These are phyloP conservation scores for Chitala chitala DNA, from an alignment of 2,113 vertebrate species.

Conservation along the genomic window DNA sequence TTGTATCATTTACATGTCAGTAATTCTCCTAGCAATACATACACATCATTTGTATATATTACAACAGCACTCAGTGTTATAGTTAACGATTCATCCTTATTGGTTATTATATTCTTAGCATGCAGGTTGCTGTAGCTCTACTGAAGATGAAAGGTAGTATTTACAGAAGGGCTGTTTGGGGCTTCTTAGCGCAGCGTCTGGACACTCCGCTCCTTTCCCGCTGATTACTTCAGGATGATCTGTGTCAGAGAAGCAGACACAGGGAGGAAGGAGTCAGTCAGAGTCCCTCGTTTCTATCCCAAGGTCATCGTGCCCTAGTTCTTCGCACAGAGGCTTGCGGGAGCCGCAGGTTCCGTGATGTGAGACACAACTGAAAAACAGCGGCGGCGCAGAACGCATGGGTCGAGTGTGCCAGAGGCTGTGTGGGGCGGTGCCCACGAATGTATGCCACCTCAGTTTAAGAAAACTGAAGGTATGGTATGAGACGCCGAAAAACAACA, in stretches of 20 bases:
- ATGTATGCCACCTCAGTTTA: too few relatives aligned
- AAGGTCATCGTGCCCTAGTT: background rate
- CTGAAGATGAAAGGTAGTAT: conserved; percentile 88
- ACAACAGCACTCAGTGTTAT: conserved; percentile 54
- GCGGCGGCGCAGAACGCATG: background rate
- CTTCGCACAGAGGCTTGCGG: too few relatives aligned
- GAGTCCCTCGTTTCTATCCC: background rate
- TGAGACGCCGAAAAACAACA: too few relatives aligned
- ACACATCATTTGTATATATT: conserved; percentile 50
- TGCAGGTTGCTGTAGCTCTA: conserved; percentile 98
- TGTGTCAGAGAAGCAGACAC: conserved; percentile 55
- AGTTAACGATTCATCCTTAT: conserved; percentile 40
- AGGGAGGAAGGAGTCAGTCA: conserved; percentile 22
- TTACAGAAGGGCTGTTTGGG: conserved; percentile 93
- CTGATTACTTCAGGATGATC: conserved; percentile 96
- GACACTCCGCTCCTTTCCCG: conserved; percentile 77
- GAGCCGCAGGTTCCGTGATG: background rate
- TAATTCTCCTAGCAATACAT: conserved; percentile 54
- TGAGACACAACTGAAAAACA: background rate
- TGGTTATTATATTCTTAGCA: conserved; percentile 79
- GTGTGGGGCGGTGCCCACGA: background rate
- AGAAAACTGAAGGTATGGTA: too few relatives aligned
- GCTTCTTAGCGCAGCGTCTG: conserved; percentile 80
- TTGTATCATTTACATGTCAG: conserved; percentile 37
- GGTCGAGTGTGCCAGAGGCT: background rate